Base-by-base conservation (phyloP, 2,797 vertebrate genomes). In the Coilia nasus region DNA sequence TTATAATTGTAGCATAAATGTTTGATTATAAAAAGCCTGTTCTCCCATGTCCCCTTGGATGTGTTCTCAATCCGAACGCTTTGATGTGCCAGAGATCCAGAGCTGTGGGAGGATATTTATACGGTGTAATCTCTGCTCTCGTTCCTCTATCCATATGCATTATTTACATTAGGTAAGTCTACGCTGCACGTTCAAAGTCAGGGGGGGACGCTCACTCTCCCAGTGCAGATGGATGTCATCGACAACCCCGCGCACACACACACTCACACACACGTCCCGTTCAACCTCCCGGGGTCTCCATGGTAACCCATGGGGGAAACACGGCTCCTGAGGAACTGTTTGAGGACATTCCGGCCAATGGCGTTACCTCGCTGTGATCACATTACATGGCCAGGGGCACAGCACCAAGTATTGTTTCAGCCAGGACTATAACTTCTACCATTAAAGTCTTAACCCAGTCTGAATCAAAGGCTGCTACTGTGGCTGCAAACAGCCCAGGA, bases 221-320 rank as follows among this genome's bases (percentile, higher is more conserved):
- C 11, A 15, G n/a, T 85, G 82, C 85, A 84, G 83, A 86, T 83
- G 83, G 25, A 83, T 11, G 56, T 85, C 75, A 81, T 41, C 46
- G 19, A 82, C 23, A 31, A 54, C 50, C 14, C 9, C 9, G 50
- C 2, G 14, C 7, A 9, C 50, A 54, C 50, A 54, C 14, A 14
- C 50, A 54, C 14, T 3, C 50, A 54, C 50, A 54, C 50, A 10
- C 50, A 54, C 9, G 23, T 84, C 21, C 25, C 11, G 9, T 17
- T 75, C 54, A 46, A 84, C 75, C 71, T 41, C 35, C 31, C 46
- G n/a, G 80, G 19, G 57, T 59, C 17, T 28, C 50, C 4, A 10
- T 17, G 21, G 67, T 21, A 25, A 80, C 21, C 71, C 83, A 80
- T 44, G 5, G 14, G 75, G 35, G 83, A 46, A 25, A 35, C 35